phyloP scores from a whole-genome alignment of 2,113 vertebrate genomes.

The Pachyramphus minor region DNA sequence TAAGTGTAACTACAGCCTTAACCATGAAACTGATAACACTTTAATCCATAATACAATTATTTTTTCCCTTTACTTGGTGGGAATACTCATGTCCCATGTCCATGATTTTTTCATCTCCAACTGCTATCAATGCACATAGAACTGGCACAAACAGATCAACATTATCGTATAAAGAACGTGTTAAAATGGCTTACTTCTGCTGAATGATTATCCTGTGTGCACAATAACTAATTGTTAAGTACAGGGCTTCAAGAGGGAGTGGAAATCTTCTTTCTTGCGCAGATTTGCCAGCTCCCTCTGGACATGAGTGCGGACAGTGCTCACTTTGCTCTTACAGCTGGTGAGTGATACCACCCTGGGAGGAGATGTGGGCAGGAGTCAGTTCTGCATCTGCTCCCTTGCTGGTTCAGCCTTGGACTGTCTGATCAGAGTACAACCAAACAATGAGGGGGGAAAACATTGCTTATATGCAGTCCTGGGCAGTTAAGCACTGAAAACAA shows the following conservation, averaged over 20 bases:
- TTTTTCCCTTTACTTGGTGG: not conserved
- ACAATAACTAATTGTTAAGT: not conserved
- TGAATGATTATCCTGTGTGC: not conserved
- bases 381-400: not conserved
- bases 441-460: rapidly evolving
- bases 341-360: not conserved
- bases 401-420: not conserved
- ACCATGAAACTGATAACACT: not conserved
- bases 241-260: not conserved
- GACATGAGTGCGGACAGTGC: not conserved
- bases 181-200: not conserved
- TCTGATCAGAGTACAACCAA: not conserved
- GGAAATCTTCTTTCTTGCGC: not conserved
- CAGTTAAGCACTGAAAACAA: not conserved
- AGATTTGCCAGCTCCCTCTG: not conserved
- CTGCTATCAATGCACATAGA: not conserved
- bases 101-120: not conserved
- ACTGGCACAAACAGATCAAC: not conserved
- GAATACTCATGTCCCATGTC: rapidly evolving
- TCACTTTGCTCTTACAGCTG: not conserved
- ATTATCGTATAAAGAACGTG: not conserved
- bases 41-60: not conserved
- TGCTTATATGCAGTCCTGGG: not conserved
- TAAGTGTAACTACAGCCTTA: not conserved
- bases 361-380: rapidly evolving